Evolutionary conservation across 35 echinoderm and acorn worm species (phyloP).

Genomic region (Apostichopus californicus): DNA sequence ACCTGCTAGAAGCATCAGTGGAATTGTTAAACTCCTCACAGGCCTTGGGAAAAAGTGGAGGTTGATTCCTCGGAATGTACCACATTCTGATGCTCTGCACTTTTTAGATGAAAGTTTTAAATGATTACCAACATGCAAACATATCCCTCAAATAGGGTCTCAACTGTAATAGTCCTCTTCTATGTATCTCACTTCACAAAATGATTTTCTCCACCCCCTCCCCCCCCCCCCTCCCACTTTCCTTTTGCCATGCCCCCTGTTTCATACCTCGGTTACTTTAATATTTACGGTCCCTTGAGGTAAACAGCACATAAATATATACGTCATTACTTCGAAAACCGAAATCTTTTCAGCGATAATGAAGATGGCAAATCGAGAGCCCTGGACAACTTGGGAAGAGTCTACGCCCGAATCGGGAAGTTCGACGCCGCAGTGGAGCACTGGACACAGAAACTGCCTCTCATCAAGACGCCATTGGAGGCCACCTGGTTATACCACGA

Average conservation of each 20-base stretch:
- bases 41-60: too few relatives aligned
- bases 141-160: too few relatives aligned
- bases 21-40: too few relatives aligned
- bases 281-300: background rate
- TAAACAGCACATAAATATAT: background rate
- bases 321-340: background rate
- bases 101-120: too few relatives aligned
- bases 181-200: background rate
- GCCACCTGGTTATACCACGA: conserved; percentile 97
- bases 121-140: too few relatives aligned
- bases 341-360: conserved; percentile 59
- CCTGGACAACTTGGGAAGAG: conserved; percentile 88
- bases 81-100: too few relatives aligned
- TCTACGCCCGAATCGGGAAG: conserved; percentile 91
- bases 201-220: background rate
- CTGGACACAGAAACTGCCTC: conserved; percentile 88
- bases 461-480: conserved; percentile 85
- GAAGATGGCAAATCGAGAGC: conserved; percentile 91
- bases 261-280: background rate
- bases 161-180: too few relatives aligned
- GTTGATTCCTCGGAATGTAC: too few relatives aligned
- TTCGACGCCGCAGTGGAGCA: conserved; percentile 77
- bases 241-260: background rate
- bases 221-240: background rate
- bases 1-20: too few relatives aligned